phyloP scores from a whole-genome alignment of 2,113 vertebrate genomes.

The Oncorhynchus mykiss region DNA sequence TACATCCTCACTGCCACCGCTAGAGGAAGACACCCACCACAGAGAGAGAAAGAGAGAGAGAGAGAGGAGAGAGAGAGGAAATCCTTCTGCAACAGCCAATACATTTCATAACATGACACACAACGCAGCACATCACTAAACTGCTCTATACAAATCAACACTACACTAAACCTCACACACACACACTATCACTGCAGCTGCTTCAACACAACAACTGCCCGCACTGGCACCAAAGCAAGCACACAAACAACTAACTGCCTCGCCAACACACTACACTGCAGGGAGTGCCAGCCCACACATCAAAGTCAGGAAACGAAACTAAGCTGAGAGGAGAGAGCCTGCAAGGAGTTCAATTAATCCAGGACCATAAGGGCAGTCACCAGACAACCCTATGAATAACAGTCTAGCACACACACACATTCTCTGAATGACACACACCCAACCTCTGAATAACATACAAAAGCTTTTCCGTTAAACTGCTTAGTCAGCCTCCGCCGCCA shows the following conservation, averaged over 20 bases:
- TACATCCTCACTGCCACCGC: slow-evolving; percentile 42
- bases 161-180: background rate
- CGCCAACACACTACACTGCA: background rate
- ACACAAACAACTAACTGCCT: background rate
- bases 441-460: background rate
- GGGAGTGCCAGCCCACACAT: background rate
- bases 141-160: background rate
- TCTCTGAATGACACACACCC: too few relatives aligned
- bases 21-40: slow-evolving; percentile 10
- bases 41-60: background rate
- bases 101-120: background rate
- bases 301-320: slow-evolving; percentile 5
- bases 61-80: background rate
- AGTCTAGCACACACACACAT: background rate
- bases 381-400: background rate
- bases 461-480: background rate
- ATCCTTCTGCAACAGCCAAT: background rate
- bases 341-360: background rate
- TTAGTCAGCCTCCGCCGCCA: background rate
- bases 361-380: background rate
- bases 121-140: too few relatives aligned
- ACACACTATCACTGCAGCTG: background rate
- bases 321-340: background rate
- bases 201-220: background rate
- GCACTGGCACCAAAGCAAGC: background rate